Evolutionary conservation across 2,888 invertebrate genomes (phyloP).

Genomic region (Prosopocoilus inquinatus): DNA sequence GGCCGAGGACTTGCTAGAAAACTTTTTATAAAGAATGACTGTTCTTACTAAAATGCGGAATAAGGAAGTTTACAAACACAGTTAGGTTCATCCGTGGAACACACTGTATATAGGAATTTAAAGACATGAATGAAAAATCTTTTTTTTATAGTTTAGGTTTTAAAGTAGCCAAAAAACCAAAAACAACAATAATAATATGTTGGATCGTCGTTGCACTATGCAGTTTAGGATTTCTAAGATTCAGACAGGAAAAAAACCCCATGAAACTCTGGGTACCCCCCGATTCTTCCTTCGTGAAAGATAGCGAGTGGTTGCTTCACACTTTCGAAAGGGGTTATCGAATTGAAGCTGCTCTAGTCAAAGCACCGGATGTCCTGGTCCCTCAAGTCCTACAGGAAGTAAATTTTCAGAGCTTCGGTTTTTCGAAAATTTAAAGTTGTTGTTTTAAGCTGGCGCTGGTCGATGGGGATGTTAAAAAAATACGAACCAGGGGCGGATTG

Average conservation of each 20-base stretch:
- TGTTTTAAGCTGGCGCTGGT: constrained; percentile 10
- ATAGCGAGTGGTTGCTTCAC: constrained; percentile 71
- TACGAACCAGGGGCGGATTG: constrained; percentile 6
- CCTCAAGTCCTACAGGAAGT: constrained; percentile 58
- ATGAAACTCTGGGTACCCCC: constrained; percentile 75
- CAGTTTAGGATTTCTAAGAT: constrained; percentile 61
- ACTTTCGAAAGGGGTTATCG: constrained; percentile 65
- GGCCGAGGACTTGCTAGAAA: too few relatives aligned
- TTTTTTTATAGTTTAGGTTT: constrained; percentile 59
- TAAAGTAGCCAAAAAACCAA: constrained; percentile 59
- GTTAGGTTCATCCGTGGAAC: too few relatives aligned
- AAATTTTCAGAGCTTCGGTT: constrained; percentile 12
- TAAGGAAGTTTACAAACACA: too few relatives aligned
- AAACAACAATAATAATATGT: constrained; percentile 59
- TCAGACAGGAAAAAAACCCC: constrained; percentile 73
- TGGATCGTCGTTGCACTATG: constrained; percentile 59
- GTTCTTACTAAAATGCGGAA: too few relatives aligned
- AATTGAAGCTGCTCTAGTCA: constrained; percentile 61
- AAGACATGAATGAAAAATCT: neutral
- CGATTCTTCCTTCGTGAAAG: constrained; percentile 65
- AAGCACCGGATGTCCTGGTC: constrained; percentile 65
- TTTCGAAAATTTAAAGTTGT: neutral
- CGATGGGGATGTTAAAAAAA: constrained; percentile 11
- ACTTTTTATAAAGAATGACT: too few relatives aligned
- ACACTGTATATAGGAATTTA: neutral